Conservation (phyloP, 2,113 vertebrate genomes). For the Echinops telfairi region DNA sequence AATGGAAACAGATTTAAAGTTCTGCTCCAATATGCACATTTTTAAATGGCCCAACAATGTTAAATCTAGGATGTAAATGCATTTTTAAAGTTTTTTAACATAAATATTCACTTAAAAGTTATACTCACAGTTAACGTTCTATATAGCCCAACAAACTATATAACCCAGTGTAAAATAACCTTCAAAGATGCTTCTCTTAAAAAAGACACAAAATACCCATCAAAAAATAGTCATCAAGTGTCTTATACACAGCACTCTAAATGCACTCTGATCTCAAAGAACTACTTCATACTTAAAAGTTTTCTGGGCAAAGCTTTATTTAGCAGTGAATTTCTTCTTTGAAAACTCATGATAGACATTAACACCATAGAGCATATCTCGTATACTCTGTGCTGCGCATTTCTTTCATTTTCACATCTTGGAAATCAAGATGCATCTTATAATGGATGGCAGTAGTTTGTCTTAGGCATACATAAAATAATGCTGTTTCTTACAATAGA, state of each 20-base stretch:
- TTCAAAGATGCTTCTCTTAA: constrained; percentile 77
- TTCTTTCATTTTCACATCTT: constrained; percentile 67
- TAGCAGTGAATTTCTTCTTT: constrained; percentile 54
- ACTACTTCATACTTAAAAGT: constrained; percentile 68
- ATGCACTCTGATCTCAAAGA: constrained; percentile 77
- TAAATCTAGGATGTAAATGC: constrained; percentile 76
- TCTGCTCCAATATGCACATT: constrained; percentile 81
- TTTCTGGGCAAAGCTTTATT: constrained; percentile 69
- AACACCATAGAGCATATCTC: constrained; percentile 66
- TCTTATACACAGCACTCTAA: constrained; percentile 75
- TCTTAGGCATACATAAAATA: constrained; percentile 65
- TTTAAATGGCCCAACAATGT: constrained; percentile 78
- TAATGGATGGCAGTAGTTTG: constrained; percentile 60
- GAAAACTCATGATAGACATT: constrained; percentile 53
- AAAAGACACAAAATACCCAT: constrained; percentile 80
- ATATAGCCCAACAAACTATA: constrained; percentile 71
- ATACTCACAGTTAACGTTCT: constrained; percentile 69
- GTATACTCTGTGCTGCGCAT: constrained; percentile 66
- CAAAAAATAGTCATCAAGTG: constrained; percentile 80
- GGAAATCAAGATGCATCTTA: constrained; percentile 68
- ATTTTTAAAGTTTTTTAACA: constrained; percentile 76
- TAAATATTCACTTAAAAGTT: constrained; percentile 69
- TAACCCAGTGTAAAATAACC: constrained; percentile 78
- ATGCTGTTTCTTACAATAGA: constrained; percentile 60
- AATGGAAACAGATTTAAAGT: constrained; percentile 79